These are phyloP conservation scores for Epicampocera succincta DNA, from an alignment of 2,888 invertebrate genomes.

Conservation along the genomic window DNA sequence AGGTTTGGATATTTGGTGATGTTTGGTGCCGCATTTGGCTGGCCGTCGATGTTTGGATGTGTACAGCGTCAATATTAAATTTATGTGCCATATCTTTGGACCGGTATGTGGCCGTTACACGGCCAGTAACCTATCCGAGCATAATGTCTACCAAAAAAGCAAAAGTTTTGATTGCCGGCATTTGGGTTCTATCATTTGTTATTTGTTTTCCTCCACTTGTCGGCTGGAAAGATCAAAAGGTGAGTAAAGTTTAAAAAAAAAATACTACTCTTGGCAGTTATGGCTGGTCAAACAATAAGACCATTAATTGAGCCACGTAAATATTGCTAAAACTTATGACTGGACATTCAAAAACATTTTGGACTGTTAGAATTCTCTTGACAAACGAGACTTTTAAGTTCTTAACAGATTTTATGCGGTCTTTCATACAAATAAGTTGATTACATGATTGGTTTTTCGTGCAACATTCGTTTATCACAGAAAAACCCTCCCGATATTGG, in stretches of 20 bases:
- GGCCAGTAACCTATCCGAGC: slow-evolving; percentile 97
- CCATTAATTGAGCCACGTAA: too few relatives aligned
- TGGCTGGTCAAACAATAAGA: too few relatives aligned
- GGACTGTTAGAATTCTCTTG: too few relatives aligned
- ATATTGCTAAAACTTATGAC: too few relatives aligned
- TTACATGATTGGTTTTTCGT: too few relatives aligned
- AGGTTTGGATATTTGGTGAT: slow-evolving; percentile 98
- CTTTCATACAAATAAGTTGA: too few relatives aligned
- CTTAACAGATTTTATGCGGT: too few relatives aligned
- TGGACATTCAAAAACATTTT: too few relatives aligned
- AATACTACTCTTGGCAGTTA: too few relatives aligned
- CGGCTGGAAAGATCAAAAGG: slow-evolving; percentile 92
- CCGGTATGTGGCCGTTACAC: slow-evolving; percentile 97
- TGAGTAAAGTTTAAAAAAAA: slow-evolving; percentile 77
- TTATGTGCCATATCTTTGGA: slow-evolving; percentile 97
- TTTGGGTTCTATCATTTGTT: slow-evolving; percentile 97
- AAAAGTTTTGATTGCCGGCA: slow-evolving; percentile 92
- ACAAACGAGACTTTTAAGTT: too few relatives aligned
- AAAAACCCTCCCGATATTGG: too few relatives aligned
- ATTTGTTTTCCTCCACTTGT: slow-evolving; percentile 98
- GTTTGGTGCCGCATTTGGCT: slow-evolving; percentile 98
- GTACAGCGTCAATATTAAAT: slow-evolving; percentile 98
- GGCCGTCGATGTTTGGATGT: slow-evolving; percentile 99
- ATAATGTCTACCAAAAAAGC: slow-evolving; percentile 93
- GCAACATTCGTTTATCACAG: too few relatives aligned